phyloP scores from a whole-genome alignment of 2,113 vertebrate species.

The Macaca mulatta region DNA sequence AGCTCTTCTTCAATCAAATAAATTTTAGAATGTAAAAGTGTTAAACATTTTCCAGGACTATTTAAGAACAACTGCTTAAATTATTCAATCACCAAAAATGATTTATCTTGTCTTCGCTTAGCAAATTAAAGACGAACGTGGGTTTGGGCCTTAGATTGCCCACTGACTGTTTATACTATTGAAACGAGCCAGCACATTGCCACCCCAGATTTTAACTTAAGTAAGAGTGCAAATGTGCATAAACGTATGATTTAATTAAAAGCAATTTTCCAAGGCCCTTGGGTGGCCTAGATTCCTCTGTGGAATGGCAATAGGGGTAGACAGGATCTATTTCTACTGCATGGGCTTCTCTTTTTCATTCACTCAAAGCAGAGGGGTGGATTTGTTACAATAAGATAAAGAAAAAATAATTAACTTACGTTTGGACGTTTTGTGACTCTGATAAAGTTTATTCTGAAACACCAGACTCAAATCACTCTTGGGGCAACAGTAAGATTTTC shows the following conservation, averaged over 20 bases:
- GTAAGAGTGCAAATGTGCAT: not conserved
- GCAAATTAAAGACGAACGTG: not conserved
- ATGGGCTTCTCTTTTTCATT: not conserved
- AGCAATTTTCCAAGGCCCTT: not conserved
- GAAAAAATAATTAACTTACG: not conserved
- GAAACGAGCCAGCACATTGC: not conserved
- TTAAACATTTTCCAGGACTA: not conserved
- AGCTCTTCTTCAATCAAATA: conserved; percentile 12
- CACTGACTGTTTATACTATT: not conserved
- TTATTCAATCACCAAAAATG: not conserved
- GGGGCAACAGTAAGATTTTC: not conserved
- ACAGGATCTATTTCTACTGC: not conserved
- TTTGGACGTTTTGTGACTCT: not conserved
- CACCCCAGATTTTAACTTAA: not conserved
- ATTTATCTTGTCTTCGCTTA: not conserved
- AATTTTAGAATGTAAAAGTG: conserved; percentile 8
- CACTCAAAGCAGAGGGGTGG: not conserved
- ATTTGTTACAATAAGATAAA: not conserved
- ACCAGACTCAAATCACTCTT: not conserved
- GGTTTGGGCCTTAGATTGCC: not conserved
- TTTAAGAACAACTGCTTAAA: not conserved
- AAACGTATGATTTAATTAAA: not conserved
- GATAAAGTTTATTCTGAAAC: not conserved
- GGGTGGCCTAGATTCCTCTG: not conserved
- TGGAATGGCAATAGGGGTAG: not conserved